These are phyloP conservation scores for Selene dorsalis DNA, from an alignment of 2,797 vertebrate genomes.

Conservation along the genomic window DNA sequence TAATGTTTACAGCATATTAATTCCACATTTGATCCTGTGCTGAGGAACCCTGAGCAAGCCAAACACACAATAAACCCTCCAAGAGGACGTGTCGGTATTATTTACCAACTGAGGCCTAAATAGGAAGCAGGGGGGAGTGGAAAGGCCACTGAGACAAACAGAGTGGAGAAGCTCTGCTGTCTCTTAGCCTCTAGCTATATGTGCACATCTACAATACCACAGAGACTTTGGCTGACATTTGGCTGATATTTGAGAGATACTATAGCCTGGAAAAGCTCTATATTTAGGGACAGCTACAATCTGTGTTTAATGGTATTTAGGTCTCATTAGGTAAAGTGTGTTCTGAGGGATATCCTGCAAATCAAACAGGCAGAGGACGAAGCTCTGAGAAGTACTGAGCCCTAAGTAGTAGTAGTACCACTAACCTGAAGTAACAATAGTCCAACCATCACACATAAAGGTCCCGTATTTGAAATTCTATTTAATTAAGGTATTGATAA, in stretches of 20 bases:
- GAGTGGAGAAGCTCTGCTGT: constrained; percentile 39
- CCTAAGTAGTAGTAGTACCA: background rate
- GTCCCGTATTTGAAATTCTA: background rate
- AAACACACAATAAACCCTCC: constrained; percentile 69
- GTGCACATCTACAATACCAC: constrained; percentile 33
- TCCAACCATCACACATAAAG: background rate
- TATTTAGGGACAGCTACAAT: constrained; percentile 30
- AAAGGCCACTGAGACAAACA: constrained; percentile 38
- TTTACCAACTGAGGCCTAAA: constrained; percentile 66
- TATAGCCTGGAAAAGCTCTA: constrained; percentile 18
- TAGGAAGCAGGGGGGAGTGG: constrained; percentile 46
- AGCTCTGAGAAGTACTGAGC: background rate
- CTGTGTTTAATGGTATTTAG: constrained; percentile 50
- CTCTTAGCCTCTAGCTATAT: constrained; percentile 40
- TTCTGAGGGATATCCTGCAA: constrained; percentile 35
- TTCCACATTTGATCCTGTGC: constrained; percentile 69
- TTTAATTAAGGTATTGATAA: background rate
- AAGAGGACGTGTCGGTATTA: constrained; percentile 60
- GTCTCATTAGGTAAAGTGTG: constrained; percentile 39
- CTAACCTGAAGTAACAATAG: constrained; percentile 2
- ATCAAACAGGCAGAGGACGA: constrained; percentile 13
- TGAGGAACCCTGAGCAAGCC: constrained; percentile 65
- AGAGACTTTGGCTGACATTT: constrained; percentile 56
- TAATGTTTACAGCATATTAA: constrained; percentile 77
- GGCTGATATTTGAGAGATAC: constrained; percentile 43